Percentiles rank a stretch among this genome's conserved stretches.
phyloP scores from a whole-genome alignment of 2,113 vertebrate genomes.

The Cavia aperea region DNA sequence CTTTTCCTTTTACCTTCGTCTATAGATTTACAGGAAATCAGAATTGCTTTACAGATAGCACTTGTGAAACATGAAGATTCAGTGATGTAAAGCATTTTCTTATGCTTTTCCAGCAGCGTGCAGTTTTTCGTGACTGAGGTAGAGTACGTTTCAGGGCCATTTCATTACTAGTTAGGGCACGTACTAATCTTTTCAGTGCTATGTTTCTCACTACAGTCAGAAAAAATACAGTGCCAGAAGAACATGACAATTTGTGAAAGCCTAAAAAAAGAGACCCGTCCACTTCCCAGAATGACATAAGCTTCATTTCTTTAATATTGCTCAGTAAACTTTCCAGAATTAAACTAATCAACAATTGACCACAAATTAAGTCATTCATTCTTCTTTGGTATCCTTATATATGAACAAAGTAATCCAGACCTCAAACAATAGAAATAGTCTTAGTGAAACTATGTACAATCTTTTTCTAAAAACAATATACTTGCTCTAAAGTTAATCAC shows the following conservation, averaged over 20 bases:
- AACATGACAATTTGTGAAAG: background rate
- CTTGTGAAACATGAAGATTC: background rate
- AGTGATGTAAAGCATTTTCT: background rate
- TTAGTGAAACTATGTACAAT: background rate
- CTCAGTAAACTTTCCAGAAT: slow-evolving; percentile 11
- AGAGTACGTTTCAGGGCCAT: background rate
- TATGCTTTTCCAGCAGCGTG: background rate
- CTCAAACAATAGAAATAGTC: slow-evolving; percentile 15
- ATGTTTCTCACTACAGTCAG: background rate
- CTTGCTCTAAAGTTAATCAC: background rate
- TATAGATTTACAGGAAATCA: background rate
- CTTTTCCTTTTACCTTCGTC: background rate
- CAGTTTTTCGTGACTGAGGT: background rate
- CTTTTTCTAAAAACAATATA: background rate
- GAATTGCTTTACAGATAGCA: background rate
- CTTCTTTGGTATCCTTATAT: background rate
- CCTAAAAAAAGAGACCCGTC: background rate
- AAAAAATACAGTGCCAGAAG: background rate
- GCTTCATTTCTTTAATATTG: background rate
- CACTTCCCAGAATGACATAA: background rate
- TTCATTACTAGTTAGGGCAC: background rate
- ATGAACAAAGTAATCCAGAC: background rate
- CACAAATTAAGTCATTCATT: background rate
- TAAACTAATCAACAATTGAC: background rate
- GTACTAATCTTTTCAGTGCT: background rate